phyloP scores from a whole-genome alignment of 1,140 invertebrate species.

The Cyrtorhinus lividipennis region DNA sequence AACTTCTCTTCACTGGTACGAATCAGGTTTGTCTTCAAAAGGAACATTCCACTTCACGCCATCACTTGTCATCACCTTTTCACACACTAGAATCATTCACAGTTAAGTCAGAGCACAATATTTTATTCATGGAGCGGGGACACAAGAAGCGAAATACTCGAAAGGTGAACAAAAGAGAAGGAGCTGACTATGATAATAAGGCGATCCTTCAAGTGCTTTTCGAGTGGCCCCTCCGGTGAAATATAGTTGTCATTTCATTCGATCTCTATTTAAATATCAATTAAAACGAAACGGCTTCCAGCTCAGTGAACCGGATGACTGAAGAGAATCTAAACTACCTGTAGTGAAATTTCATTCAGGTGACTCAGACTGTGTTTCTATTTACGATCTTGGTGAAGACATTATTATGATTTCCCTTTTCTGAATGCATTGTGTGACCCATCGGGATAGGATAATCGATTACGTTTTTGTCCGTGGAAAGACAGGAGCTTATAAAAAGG shows the following conservation, averaged over 20 bases:
- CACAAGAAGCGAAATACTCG: neutral
- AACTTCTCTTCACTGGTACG: too few species aligned
- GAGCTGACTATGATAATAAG: constrained; percentile 4
- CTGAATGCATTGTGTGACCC: too few species aligned
- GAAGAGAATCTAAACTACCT: neutral
- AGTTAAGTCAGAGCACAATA: too few species aligned
- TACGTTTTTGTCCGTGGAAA: too few species aligned
- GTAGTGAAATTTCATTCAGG: neutral
- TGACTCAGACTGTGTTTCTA: neutral
- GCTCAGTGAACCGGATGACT: neutral
- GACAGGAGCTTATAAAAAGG: too few species aligned
- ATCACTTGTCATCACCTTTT: too few species aligned
- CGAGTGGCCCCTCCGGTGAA: constrained; percentile 2
- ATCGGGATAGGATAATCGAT: too few species aligned
- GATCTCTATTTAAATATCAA: constrained; percentile 4
- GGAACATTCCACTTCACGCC: too few species aligned
- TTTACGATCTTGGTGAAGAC: too few species aligned
- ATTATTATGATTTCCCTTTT: too few species aligned
- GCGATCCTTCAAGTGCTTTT: constrained; percentile 1
- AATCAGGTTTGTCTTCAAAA: too few species aligned
- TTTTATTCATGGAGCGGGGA: constrained; percentile 7
- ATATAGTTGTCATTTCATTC: constrained; percentile 6
- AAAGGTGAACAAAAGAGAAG: constrained; percentile 5
- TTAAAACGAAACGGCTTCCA: neutral
- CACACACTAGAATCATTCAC: too few species aligned